phyloP scores from a whole-genome alignment of 1,140 invertebrate species.

The Aphis craccivora region DNA sequence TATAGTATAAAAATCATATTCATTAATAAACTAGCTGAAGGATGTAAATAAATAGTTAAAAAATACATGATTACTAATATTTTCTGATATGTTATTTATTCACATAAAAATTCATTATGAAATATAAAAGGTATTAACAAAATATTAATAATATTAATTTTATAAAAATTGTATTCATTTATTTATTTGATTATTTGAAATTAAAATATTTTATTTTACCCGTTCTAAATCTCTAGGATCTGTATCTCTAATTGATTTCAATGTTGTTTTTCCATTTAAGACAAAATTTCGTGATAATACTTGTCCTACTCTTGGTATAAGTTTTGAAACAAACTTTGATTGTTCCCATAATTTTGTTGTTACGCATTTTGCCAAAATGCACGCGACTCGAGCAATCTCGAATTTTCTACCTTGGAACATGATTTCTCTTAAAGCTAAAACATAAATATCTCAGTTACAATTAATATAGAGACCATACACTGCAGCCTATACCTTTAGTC shows the following conservation, averaged over 20 bases:
- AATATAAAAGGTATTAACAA: background rate
- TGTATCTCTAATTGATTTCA: constrained; percentile 71
- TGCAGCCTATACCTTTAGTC: constrained; percentile 71
- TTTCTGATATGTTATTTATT: background rate
- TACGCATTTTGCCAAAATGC: constrained; percentile 74
- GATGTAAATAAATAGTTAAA: constrained; percentile 1
- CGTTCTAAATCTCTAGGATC: constrained; percentile 79
- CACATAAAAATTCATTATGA: background rate
- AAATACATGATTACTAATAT: background rate
- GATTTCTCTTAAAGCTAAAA: constrained; percentile 46
- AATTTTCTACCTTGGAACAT: constrained; percentile 62
- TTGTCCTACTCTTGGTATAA: constrained; percentile 76
- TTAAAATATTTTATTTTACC: constrained; percentile 64
- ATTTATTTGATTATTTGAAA: constrained; percentile 19
- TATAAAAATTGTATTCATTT: no score
- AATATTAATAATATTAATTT: background rate
- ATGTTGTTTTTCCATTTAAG: constrained; percentile 72
- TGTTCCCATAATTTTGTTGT: constrained; percentile 77
- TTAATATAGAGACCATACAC: background rate
- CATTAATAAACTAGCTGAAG: constrained; percentile 10
- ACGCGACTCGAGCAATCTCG: constrained; percentile 68
- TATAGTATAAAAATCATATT: constrained; percentile 9
- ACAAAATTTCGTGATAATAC: constrained; percentile 72
- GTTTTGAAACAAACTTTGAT: constrained; percentile 74
- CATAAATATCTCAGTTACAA: background rate